Evolutionary conservation across 2,113 vertebrate genomes (phyloP).

Genomic region (Hoplias malabaricus): DNA sequence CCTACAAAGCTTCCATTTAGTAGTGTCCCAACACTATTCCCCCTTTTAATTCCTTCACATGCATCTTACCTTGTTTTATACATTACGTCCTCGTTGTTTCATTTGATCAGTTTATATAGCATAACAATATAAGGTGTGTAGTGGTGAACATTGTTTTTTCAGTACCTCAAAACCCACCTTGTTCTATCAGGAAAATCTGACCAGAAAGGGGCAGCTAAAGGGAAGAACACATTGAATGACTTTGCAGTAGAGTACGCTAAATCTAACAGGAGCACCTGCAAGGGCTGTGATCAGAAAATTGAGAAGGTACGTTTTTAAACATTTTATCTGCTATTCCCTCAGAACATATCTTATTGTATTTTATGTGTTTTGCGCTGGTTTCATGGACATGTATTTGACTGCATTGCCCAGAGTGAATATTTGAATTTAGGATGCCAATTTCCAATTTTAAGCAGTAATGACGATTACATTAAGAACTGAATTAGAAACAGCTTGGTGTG

Average conservation of each 20-base stretch:
- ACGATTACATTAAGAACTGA: background rate
- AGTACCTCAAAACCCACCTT: background rate
- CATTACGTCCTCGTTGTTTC: no score
- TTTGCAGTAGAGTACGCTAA: constrained; percentile 96
- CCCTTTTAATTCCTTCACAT: no score
- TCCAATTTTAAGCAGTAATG: no score
- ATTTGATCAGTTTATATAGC: background rate
- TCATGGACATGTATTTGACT: background rate
- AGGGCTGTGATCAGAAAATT: constrained; percentile 93
- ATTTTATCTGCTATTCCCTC: background rate
- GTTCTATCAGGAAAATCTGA: constrained; percentile 72
- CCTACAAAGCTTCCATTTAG: no score
- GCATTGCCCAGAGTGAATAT: no score
- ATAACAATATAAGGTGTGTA: background rate
- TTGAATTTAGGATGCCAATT: no score
- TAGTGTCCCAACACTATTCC: no score
- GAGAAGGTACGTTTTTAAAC: constrained; percentile 81
- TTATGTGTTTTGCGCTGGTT: background rate
- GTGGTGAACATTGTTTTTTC: background rate
- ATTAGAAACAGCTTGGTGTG: background rate
- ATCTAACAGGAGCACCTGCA: constrained; percentile 96
- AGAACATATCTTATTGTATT: background rate
- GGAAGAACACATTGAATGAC: constrained; percentile 84
- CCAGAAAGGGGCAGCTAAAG: constrained; percentile 77
- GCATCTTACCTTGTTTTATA: no score